Evolutionary conservation across 2,797 vertebrate species (phyloP).

Genomic region (Tenualosa ilisha): DNA sequence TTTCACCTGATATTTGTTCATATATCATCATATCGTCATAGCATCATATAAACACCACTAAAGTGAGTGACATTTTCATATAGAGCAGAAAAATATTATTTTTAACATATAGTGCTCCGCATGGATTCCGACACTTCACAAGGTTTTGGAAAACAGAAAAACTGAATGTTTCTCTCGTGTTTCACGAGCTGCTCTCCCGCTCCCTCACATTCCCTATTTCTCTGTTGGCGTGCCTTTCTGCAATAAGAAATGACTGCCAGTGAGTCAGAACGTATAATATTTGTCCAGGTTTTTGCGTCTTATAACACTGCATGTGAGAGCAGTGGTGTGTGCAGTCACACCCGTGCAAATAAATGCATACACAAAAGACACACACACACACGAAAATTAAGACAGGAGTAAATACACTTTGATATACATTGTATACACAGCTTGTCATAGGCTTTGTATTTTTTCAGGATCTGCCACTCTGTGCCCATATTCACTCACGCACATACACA

Average conservation of each 20-base stretch:
- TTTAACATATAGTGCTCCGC: background rate
- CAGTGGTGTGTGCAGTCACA: slow-evolving; percentile 7
- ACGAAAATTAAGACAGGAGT: too few species aligned
- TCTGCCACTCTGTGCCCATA: background rate
- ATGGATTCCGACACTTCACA: background rate
- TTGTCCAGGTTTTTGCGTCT: background rate
- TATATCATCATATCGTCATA: too few species aligned
- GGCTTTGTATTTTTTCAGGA: too few species aligned
- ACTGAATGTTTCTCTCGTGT: background rate
- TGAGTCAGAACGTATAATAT: background rate
- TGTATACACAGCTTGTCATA: too few species aligned
- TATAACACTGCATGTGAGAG: background rate
- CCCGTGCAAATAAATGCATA: background rate
- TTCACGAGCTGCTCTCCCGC: background rate
- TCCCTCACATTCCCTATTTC: background rate
- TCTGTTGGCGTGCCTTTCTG: background rate
- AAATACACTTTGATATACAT: background rate
- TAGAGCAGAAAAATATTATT: background rate
- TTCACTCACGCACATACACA: background rate
- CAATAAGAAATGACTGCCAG: background rate
- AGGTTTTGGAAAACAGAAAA: background rate
- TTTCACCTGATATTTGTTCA: background rate
- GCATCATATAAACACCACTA: background rate
- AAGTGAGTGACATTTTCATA: background rate
- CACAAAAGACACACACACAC: background rate